Evolutionary conservation across 2,888 invertebrate genomes (phyloP), one percentile per base, ranked within the genome.

Genomic region (Orthosia gothica): DNA sequence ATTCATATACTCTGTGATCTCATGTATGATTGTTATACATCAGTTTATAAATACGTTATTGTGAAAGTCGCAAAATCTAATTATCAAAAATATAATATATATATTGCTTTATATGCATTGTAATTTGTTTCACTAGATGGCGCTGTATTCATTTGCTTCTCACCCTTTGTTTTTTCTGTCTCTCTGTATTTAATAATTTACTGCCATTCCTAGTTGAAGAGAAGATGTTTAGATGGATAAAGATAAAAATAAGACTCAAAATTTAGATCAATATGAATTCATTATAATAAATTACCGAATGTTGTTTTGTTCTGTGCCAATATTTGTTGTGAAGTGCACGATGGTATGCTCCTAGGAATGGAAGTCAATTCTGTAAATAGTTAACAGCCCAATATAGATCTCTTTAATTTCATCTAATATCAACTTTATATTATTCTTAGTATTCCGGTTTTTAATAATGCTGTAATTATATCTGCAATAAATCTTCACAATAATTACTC

Each of bases 1-100:
- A 91, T 90, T 72, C 87, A 89, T 87, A 89, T 95, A 94, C 95
- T 94, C 96, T 96, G 96, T 96, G 97, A 97, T 97, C 97, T 96
- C 97, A 96, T 94, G 93, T 93, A 93, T 95, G 95, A 93, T 94
- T 95, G 95, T 94, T 93, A 91, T 88, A 89, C 90, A 90, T 87
- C 90, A 89, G 88, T 91, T 88, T 89, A 86, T 88, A 89, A 91
- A 89, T 89, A 91, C 89, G 89, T 91, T 91, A 88, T 86, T 90
- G 90, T 90, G 89, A 88, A 90, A 89, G 91, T 92, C 92, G 92
- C 93, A 93, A 92, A 92, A 86, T 83, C 59, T 75, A 76, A 81
- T 73, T 81, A 74, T 87, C 76, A 76, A 83, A 78, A 70, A 70
- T 77, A 74, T 78, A 32, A 70, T 76, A 74, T 78, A 26, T 26